phyloP scores from a whole-genome alignment of 2,113 vertebrate genomes.

The Uria aalge region DNA sequence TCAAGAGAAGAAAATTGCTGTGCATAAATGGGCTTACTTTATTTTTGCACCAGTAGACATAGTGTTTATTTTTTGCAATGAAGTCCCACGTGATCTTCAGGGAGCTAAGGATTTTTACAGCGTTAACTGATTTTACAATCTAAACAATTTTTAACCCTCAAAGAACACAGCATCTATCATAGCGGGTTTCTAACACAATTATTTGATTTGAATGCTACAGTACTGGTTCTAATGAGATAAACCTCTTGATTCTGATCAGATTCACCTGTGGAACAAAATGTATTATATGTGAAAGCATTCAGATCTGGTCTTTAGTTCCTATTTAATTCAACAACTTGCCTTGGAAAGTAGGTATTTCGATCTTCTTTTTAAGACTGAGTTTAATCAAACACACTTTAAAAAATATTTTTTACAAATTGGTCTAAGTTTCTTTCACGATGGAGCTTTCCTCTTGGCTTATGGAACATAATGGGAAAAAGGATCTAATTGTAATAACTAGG shows the following conservation, averaged over 20 bases:
- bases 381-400: not conserved
- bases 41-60: not conserved
- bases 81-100: not conserved
- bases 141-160: not conserved
- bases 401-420: not conserved
- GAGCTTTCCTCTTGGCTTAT: not conserved
- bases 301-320: not conserved
- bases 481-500: not conserved
- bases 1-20: not conserved
- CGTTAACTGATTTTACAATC: not conserved
- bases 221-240: not conserved
- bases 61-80: not conserved
- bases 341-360: not conserved
- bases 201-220: not conserved
- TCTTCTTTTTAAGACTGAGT: not conserved
- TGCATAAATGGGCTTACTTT: not conserved
- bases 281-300: not conserved
- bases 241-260: not conserved
- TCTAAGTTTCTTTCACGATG: not conserved
- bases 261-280: not conserved
- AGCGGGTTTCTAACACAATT: not conserved
- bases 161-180: not conserved
- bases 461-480: not conserved
- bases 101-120: not conserved
- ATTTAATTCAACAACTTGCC: not conserved